Conservation (phyloP, 2,888 invertebrate species). For the Dicyrtoma fusca region DNA sequence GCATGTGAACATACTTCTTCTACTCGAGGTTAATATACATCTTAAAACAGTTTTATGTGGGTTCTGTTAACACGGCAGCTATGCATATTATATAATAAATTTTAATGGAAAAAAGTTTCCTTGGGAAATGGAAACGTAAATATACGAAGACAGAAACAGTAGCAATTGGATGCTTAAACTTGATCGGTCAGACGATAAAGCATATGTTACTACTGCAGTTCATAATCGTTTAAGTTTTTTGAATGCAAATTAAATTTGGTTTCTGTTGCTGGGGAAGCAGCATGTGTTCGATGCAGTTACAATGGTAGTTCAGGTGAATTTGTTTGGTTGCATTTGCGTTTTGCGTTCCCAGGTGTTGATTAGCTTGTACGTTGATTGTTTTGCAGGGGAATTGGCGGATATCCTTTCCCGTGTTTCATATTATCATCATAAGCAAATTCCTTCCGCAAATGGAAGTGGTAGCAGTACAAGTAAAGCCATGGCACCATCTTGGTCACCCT, state of each 20-base stretch:
- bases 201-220: neutral
- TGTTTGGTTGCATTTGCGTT: neutral
- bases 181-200: neutral
- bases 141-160: neutral
- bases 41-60: neutral
- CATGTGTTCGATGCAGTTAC: neutral
- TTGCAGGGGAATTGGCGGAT: constrained; percentile 52
- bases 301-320: neutral
- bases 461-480: constrained; percentile 42
- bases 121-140: neutral
- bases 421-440: constrained; percentile 55
- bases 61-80: too few relatives aligned
- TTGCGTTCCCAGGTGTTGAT: neutral
- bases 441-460: constrained; percentile 44
- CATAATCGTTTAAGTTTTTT: neutral
- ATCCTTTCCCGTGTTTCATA: constrained; percentile 54
- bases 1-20: too few relatives aligned
- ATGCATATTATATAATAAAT: too few relatives aligned
- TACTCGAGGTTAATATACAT: neutral
- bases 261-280: constrained; percentile 8
- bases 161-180: neutral
- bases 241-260: constrained; percentile 17
- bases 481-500: constrained; percentile 61
- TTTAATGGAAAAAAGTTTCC: neutral
- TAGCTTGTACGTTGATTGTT: neutral